Percentiles rank a stretch among this genome's conserved stretches.
Evolutionary conservation across 1,140 invertebrate genomes (phyloP).

Genomic region (Bombus balteatus): DNA sequence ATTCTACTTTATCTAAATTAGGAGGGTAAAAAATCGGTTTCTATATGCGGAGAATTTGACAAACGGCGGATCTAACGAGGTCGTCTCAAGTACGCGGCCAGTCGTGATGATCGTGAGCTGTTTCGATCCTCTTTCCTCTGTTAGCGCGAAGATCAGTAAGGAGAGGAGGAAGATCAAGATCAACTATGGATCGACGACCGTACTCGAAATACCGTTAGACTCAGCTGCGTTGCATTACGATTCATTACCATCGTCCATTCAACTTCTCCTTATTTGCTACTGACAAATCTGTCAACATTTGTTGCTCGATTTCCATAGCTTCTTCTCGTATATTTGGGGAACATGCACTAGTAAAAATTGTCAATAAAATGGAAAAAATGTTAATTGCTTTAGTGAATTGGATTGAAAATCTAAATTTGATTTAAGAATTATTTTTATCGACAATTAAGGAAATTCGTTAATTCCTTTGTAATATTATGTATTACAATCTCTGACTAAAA

Average conservation of each 20-base stretch:
- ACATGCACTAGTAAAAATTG: not conserved
- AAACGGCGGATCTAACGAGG: constrained; percentile 27
- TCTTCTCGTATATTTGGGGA: not conserved
- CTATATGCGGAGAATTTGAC: constrained; percentile 6
- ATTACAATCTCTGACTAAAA: constrained; percentile 1
- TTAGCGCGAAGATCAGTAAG: constrained; percentile 29
- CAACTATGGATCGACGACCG: constrained; percentile 48
- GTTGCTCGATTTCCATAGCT: not conserved
- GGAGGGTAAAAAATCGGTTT: not conserved
- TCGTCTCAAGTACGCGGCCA: constrained; percentile 21
- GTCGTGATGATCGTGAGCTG: constrained; percentile 46
- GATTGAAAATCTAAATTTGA: not conserved
- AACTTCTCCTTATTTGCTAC: not conserved
- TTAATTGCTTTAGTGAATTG: not conserved
- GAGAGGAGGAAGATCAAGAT: constrained; percentile 59
- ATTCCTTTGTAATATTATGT: constrained; percentile 16
- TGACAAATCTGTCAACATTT: not conserved
- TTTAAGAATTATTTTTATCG: not conserved
- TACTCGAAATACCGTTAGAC: constrained; percentile 70
- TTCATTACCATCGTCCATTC: constrained; percentile 55
- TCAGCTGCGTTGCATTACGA: constrained; percentile 14
- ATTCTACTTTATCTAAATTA: not conserved
- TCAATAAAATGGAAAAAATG: not conserved
- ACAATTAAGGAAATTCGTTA: not conserved
- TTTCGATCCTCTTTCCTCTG: constrained; percentile 34